Evolutionary conservation across 2,888 invertebrate genomes (phyloP), one percentile per base, ranked within the genome.

Genomic region (Theretra japonica): DNA sequence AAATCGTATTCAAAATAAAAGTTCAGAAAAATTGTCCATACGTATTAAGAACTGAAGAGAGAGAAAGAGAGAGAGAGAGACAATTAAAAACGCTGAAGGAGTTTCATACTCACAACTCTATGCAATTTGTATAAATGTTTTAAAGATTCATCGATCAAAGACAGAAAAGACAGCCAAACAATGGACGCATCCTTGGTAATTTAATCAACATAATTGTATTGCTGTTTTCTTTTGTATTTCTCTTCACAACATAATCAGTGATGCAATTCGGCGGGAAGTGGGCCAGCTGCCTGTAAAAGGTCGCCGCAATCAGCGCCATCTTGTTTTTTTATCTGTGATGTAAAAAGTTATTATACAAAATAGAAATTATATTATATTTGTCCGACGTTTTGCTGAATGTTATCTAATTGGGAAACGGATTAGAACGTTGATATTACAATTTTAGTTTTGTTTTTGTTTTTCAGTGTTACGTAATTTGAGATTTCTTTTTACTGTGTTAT

Each of bases 231-330:
- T 53, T 69, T 69, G 30, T 68, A 33, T 50, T 15, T 17, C 25
- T 68, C n/a, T n/a, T 53, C n/a, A 3, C 11, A 69, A 28, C 21
- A 69, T 41, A 70, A 72, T 68, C 73, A 75, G 58, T 79, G 78
- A 76, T 75, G 77, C 74, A 79, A 79, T 69, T 73, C 72, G 71
- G 74, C 77, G 77, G 76, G 78, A 80, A 80, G 79, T 79, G 72
- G 78, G 77, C 69, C 79, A 75, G 56, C 65, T 57, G 50, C 71
- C 59, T 69, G 69, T 72, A 59, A 76, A 75, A 79, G 80, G 78
- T 78, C 78, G 73, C 65, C 72, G 69, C 60, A 69, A 74, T 74
- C 69, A 73, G 53, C 74, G 74, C 71, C 74, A 71, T 75, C 50
- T 72, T 75, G 69, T 73, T 74, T 73, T 75, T 69, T 68, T 50